Evolutionary conservation across 2,888 invertebrate species (phyloP).

Genomic region (Linyphia triangularis): DNA sequence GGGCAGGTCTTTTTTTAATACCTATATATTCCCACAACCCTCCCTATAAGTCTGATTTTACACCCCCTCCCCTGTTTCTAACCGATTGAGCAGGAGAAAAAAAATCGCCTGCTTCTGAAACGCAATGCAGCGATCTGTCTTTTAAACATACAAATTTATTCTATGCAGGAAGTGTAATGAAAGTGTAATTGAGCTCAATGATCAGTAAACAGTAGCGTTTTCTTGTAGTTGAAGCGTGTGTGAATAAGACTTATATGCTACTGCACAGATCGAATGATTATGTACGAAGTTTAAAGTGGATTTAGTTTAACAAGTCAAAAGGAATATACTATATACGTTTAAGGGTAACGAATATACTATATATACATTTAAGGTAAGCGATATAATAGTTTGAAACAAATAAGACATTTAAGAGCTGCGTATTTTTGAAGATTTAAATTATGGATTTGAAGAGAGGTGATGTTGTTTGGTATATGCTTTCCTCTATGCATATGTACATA

Average conservation of each 20-base stretch:
- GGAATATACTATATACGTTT: no score
- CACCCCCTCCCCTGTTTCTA: not conserved
- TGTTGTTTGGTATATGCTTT: no score
- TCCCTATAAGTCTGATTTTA: not conserved
- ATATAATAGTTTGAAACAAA: no score
- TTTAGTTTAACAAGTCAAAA: no score
- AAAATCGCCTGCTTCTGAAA: conserved; percentile 2
- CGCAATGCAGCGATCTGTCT: conserved; percentile 51
- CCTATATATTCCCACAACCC: not conserved
- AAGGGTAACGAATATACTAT: no score
- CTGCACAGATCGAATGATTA: not conserved
- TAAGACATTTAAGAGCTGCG: no score
- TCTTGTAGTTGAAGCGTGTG: conserved; percentile 14
- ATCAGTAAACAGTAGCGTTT: conserved; percentile 47
- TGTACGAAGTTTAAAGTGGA: no score
- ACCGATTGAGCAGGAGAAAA: not conserved
- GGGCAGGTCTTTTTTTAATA: conserved; percentile 19
- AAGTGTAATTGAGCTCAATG: conserved; percentile 35
- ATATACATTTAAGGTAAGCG: no score
- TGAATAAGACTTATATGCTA: conserved; percentile 30
- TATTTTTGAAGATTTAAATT: no score
- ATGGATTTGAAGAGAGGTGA: no score
- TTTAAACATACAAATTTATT: conserved; percentile 60
- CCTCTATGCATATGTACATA: no score
- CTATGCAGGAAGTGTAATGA: conserved; percentile 29